Conservation (phyloP, 2,888 invertebrate genomes). For the Nomada ferruginata region DNA sequence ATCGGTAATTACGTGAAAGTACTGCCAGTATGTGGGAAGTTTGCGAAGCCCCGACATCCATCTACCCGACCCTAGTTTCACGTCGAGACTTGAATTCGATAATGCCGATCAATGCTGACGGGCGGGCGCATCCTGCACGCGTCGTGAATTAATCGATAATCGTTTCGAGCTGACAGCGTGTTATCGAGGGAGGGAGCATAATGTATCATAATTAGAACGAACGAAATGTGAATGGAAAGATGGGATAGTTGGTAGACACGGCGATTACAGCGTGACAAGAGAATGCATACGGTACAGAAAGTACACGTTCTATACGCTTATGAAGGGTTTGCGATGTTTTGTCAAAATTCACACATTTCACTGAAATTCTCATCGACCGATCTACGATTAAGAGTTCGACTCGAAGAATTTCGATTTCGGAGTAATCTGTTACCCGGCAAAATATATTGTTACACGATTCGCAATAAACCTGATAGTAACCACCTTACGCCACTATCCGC, state of each 20-base stretch:
- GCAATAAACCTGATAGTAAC: too few species aligned
- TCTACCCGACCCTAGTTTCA: neutral
- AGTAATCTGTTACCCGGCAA: too few species aligned
- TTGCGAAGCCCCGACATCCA: conserved; percentile 36
- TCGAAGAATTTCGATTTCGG: too few species aligned
- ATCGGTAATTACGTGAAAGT: conserved; percentile 52
- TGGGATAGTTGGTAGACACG: neutral
- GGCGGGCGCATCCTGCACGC: neutral
- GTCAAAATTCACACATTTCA: neutral
- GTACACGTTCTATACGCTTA: neutral
- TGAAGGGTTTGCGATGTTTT: neutral
- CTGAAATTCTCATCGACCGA: too few species aligned
- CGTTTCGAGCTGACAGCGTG: conserved; percentile 13
- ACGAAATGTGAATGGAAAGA: neutral
- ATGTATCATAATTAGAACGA: conserved; percentile 32
- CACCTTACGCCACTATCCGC: too few species aligned
- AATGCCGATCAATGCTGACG: conserved; percentile 43
- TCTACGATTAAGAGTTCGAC: too few species aligned
- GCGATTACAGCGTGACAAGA: neutral
- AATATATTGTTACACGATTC: too few species aligned
- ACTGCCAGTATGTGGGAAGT: conserved; percentile 44
- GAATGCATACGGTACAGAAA: neutral
- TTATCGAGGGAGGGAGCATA: neutral
- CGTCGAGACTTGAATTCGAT: conserved; percentile 49
- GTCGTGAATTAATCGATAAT: conserved; percentile 43